These are phyloP conservation scores for Amaurobius ferox DNA, from an alignment of 2,888 invertebrate genomes.

Conservation along the genomic window DNA sequence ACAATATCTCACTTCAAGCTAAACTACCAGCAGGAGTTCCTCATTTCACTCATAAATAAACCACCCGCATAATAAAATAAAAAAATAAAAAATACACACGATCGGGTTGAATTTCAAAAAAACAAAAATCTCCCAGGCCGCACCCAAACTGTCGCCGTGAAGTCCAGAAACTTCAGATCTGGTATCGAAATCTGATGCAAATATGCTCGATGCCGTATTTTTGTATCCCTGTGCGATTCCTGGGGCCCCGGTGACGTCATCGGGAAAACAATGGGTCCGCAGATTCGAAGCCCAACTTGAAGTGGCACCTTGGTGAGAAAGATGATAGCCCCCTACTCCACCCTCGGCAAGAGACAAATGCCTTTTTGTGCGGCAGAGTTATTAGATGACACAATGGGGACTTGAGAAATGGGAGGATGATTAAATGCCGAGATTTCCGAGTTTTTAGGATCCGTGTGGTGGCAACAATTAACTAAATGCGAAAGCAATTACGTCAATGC, in stretches of 20 bases:
- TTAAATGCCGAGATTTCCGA: background rate
- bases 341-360: background rate
- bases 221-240: background rate
- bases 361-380: slow-evolving; percentile 11
- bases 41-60: slow-evolving; percentile 6
- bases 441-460: background rate
- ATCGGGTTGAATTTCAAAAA: background rate
- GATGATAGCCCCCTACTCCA: slow-evolving; percentile 16
- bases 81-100: too few species aligned
- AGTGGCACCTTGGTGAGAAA: slow-evolving; percentile 26
- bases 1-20: background rate
- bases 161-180: background rate
- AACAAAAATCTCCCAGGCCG: background rate
- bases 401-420: slow-evolving; percentile 1
- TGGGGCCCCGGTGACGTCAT: background rate
- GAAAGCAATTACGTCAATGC: slow-evolving; percentile 2
- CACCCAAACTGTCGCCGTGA: background rate
- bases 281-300: background rate
- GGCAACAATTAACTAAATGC: background rate
- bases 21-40: background rate
- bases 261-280: background rate
- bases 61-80: background rate
- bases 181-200: background rate
- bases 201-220: background rate
- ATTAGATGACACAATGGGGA: slow-evolving; percentile 20